phyloP scores from a whole-genome alignment of 2,888 invertebrate genomes.

The Camptogramma bilineatum region DNA sequence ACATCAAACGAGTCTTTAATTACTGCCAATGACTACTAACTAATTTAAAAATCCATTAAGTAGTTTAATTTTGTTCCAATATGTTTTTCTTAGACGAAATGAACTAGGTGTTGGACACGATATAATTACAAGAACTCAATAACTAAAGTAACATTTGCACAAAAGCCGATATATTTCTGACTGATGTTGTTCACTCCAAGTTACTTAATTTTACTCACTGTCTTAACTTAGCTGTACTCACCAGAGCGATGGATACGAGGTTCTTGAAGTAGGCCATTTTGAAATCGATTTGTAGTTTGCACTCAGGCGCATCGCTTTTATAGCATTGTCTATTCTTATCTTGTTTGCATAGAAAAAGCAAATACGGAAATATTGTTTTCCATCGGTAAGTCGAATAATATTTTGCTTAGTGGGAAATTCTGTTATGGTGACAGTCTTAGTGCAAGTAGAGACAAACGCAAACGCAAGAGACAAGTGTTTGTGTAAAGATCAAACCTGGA shows the following conservation, averaged over 20 bases:
- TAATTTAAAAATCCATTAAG: too few species aligned
- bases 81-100: too few species aligned
- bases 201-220: neutral
- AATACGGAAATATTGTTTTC: constrained; percentile 61
- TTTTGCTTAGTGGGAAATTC: constrained; percentile 48
- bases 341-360: constrained; percentile 40
- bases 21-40: too few species aligned
- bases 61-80: too few species aligned
- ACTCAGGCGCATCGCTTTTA: constrained; percentile 50
- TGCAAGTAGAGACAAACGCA: neutral
- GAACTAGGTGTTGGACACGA: too few species aligned
- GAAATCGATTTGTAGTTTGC: constrained; percentile 13
- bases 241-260: constrained; percentile 20
- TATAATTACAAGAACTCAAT: too few species aligned
- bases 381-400: constrained; percentile 42
- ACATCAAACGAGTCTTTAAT: too few species aligned
- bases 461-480: too few species aligned
- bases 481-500: too few species aligned
- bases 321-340: constrained; percentile 47
- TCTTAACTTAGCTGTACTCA: constrained; percentile 14
- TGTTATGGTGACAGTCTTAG: constrained; percentile 7
- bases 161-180: too few species aligned
- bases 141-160: too few species aligned
- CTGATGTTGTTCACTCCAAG: too few species aligned
- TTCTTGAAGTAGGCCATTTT: constrained; percentile 29